Conservation (phyloP, 2,113 vertebrate species). For the Odontophorus gujanensis region DNA sequence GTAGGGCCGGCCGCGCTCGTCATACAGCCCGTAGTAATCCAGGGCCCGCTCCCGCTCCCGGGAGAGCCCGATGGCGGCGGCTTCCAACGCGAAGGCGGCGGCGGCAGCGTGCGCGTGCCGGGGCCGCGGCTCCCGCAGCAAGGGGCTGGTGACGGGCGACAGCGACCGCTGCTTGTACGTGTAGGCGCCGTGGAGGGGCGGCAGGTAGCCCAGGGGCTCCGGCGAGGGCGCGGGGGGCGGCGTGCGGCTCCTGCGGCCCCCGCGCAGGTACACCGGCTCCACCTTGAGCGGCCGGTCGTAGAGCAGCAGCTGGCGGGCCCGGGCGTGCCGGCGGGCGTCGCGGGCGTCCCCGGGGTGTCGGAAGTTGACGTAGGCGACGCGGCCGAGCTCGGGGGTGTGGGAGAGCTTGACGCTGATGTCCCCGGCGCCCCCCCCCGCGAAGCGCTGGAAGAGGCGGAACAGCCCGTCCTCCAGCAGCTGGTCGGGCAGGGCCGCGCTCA, state of each 20-base stretch:
- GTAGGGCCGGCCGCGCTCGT: constrained; percentile 90
- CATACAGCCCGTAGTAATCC: constrained; percentile 92
- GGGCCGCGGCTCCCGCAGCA: constrained; percentile 85
- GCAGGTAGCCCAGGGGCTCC: constrained; percentile 83
- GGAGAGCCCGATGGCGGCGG: constrained; percentile 83
- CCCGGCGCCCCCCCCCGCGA: constrained; percentile 79
- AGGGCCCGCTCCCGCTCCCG: constrained; percentile 88
- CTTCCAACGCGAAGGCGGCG: constrained; percentile 83
- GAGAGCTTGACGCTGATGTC: constrained; percentile 96
- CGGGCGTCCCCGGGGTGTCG: constrained; percentile 94
- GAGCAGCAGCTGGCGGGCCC: constrained; percentile 88
- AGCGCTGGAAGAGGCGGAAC: constrained; percentile 97
- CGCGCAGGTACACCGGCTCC: constrained; percentile 91
- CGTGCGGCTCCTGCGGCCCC: constrained; percentile 75
- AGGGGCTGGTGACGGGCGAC: constrained; percentile 84
- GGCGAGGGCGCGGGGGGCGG: constrained; percentile 82
- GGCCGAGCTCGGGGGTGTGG: constrained; percentile 93
- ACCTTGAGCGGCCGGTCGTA: constrained; percentile 93
- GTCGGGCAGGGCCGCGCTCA: constrained; percentile 92
- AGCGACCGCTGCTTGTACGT: constrained; percentile 90
- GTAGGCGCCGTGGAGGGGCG: constrained; percentile 84
- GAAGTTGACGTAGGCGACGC: constrained; percentile 96
- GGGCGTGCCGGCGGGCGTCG: constrained; percentile 90
- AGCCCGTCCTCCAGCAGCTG: constrained; percentile 95
- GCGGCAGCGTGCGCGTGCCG: constrained; percentile 79